Base-by-base conservation (phyloP, 2,113 vertebrate species). In the Oncorhynchus gorbuscha region DNA sequence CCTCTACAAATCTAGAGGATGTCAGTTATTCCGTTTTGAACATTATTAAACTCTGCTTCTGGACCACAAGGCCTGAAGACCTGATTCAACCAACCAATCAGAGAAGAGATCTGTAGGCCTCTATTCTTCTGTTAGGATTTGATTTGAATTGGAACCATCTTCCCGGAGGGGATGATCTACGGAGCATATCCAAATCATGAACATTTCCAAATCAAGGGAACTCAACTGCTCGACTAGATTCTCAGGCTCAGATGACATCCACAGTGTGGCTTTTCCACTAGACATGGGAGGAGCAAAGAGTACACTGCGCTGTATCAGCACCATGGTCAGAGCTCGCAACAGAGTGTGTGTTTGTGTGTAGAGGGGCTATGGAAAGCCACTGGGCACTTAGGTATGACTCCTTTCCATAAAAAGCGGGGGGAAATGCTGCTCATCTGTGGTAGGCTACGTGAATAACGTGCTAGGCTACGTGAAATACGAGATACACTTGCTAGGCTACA, bases 211-310 rank as follows among this genome's bases (percentile, higher is more conserved):
- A 74, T 74, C 72, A 39, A 69, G 74, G 64, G 48, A 74, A 62
- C 76, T 73, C 8, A 1, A 3, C 39, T 9, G 9, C 9, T 45
- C 39, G 2, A 45, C 48, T 69, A 26, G 69, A 71, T 49, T 72
- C 32, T 75, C 67, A 59, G 48, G 65, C 26, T 66, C 26, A 74
- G 51, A 18, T 69, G 64, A 61, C 71, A 18, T 30, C 61, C 20
- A 6, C 13, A 55, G 64, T 16, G 18, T n/a, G 45, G 67, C 45
- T 65, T 73, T 65, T 74, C 59, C 66, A 75, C 45, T 77, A 66
- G 30, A 69, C 61, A 69, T 71, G 20, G 69, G 71, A 76, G 55
- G 49, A 71, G 62, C 75, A 22, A 59, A 73, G 49, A 66, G 5
- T 67, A 48, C 65, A 18, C 72, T 24, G 51, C 39, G 39, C 39